Evolutionary conservation across 2,888 invertebrate genomes (phyloP), one percentile per base, ranked within the genome.

Genomic region (Drosophila parthenogenetica): DNA sequence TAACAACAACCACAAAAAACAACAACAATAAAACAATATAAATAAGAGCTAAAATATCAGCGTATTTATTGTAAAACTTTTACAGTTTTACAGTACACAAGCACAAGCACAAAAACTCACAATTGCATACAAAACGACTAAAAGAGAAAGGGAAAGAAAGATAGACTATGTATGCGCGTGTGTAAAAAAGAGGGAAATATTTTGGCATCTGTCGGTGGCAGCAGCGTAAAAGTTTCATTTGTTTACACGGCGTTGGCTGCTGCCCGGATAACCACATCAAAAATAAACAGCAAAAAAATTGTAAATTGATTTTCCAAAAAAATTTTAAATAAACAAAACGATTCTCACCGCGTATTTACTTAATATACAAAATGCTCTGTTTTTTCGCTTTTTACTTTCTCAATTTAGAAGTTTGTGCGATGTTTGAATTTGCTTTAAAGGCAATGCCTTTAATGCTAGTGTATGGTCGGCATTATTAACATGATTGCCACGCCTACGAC

Each of bases 291-390:
- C 43, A 59, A 62, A 72, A 29, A 71, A 80, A 70, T 78, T 68
- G 69, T 68, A 85, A 85, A 85, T 87, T 87, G 84, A 82, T 85
- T 87, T 84, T 77, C 40, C 54, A 64, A 80, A 77, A 77, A 87
- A 72, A 57, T 55, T 65, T 74, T 74, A 87, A 87, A 85, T 85
- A 87, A 85, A 85, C 87, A 80, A 77, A 71, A 60, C 51, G 65
- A 39, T 62, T 37, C 22, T 42, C 22, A 46, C 13, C 43, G 45
- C 40, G 49, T 79, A 77, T 82, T 74, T 62, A 65, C 63, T 63
- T 50, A 64, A 32, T 32, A 29, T 65, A 63, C 57, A 66, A 67
- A 59, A 63, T 42, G 5, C 5, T 5, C 5, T 22, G 22, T 11
- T 19, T 60, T 42, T 16, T 10, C 2, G 32, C n/a, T 5, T 50